Conservation (phyloP, 2,888 invertebrate genomes). For the Aquatica leii region DNA sequence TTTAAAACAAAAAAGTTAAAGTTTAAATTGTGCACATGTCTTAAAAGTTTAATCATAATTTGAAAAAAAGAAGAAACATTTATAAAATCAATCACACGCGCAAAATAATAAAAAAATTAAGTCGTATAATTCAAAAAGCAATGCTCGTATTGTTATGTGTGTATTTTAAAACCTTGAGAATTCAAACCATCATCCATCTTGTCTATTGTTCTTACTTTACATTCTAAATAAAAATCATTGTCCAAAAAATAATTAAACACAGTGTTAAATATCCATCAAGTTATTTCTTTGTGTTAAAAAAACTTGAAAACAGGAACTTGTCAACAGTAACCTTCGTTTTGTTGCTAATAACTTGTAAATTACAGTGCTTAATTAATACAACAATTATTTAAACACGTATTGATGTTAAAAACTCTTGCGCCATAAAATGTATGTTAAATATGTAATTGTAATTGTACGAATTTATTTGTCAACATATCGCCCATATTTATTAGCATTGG, state of each 20-base stretch:
- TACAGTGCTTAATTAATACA: constrained; percentile 6
- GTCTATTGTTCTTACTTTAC: constrained; percentile 43
- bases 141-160: constrained; percentile 47
- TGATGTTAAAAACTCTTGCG: neutral
- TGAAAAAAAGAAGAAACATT: no score
- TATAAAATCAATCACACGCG: constrained; percentile 23
- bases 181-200: constrained; percentile 47
- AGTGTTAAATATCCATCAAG: constrained; percentile 21
- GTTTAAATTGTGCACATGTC: constrained; percentile 12
- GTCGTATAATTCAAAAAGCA: constrained; percentile 52
- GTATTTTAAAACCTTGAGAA: constrained; percentile 50
- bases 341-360: constrained; percentile 10
- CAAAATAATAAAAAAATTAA: constrained; percentile 42
- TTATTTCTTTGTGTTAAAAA: constrained; percentile 20
- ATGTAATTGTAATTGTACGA: neutral
- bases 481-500: no score
- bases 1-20: constrained; percentile 5
- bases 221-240: constrained; percentile 25
- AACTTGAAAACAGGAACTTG: constrained; percentile 20
- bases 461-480: constrained; percentile 3
- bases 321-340: constrained; percentile 25
- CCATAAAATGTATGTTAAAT: constrained; percentile 7
- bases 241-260: constrained; percentile 23
- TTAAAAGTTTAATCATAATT: neutral
- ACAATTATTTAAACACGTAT: neutral